phyloP scores from a whole-genome alignment of 2,113 vertebrate species.

The Saccopteryx bilineata region DNA sequence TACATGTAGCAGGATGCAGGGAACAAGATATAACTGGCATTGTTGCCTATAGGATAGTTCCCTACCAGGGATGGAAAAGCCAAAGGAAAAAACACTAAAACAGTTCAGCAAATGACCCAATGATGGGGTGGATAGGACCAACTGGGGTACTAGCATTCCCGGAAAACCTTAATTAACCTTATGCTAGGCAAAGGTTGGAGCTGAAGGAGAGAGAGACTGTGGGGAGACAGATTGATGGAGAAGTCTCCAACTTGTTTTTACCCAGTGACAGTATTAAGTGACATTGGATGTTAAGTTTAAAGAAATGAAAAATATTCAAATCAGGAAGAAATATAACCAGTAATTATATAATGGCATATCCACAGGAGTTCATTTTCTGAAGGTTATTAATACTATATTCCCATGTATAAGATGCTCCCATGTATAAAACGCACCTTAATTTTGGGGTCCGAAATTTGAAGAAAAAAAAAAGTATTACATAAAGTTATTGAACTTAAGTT shows the following conservation, averaged over 20 bases:
- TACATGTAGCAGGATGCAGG: background rate
- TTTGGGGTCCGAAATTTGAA: no score
- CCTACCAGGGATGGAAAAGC: background rate
- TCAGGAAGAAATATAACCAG: background rate
- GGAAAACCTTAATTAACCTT: conserved; percentile 5
- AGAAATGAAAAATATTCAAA: conserved; percentile 22
- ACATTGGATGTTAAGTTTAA: conserved; percentile 40
- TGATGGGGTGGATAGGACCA: background rate
- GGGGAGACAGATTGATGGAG: background rate
- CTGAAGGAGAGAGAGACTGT: background rate
- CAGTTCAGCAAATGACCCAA: background rate
- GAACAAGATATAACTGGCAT: background rate
- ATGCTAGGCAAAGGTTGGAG: background rate
- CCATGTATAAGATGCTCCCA: no score
- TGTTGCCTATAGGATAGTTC: background rate
- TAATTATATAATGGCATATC: background rate
- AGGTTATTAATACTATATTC: background rate
- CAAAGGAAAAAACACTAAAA: background rate
- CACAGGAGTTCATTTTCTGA: background rate
- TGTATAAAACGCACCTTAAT: no score
- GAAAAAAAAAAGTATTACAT: no score
- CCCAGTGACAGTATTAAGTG: background rate
- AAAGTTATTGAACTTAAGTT: no score
- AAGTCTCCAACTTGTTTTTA: conserved; percentile 37
- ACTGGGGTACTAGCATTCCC: background rate